These are phyloP conservation scores for Lysandra bellargus DNA, from an alignment of 2,888 invertebrate genomes.

Conservation along the genomic window DNA sequence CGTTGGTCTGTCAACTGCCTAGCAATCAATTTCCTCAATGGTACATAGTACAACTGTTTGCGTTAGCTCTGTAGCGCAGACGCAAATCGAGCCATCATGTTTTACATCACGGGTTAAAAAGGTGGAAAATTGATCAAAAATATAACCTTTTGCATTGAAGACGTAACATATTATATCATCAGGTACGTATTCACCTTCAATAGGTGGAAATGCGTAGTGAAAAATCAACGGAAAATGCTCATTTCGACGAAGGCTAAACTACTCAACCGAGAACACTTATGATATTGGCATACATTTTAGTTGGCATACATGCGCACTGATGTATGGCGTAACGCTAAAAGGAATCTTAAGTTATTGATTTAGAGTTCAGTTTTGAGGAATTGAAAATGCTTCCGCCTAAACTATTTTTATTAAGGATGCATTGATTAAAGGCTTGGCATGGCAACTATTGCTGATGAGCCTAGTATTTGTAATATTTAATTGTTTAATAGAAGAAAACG, in stretches of 20 bases:
- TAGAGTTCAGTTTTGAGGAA: constrained; percentile 38
- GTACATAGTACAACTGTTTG: no score
- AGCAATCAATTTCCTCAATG: no score
- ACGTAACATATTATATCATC: not conserved
- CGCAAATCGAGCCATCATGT: no score
- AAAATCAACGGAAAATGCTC: constrained; percentile 75
- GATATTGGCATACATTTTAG: constrained; percentile 78
- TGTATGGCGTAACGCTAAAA: constrained; percentile 44
- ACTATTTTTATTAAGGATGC: constrained; percentile 8
- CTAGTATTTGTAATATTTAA: no score
- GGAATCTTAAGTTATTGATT: constrained; percentile 13
- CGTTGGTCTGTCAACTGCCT: no score
- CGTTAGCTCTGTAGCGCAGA: no score
- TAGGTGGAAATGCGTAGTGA: constrained; percentile 65
- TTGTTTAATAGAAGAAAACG: no score
- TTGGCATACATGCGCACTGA: constrained; percentile 72
- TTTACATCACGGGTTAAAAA: no score
- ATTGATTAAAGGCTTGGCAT: not conserved
- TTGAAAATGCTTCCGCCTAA: not conserved
- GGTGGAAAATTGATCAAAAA: not conserved
- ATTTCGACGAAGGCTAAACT: constrained; percentile 69
- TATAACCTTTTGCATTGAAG: not conserved
- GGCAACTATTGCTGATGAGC: no score
- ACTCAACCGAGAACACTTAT: constrained; percentile 67
- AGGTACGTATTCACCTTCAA: constrained; percentile 58